Conservation (phyloP, 2,113 vertebrate genomes). For the Terrapene triunguis region DNA sequence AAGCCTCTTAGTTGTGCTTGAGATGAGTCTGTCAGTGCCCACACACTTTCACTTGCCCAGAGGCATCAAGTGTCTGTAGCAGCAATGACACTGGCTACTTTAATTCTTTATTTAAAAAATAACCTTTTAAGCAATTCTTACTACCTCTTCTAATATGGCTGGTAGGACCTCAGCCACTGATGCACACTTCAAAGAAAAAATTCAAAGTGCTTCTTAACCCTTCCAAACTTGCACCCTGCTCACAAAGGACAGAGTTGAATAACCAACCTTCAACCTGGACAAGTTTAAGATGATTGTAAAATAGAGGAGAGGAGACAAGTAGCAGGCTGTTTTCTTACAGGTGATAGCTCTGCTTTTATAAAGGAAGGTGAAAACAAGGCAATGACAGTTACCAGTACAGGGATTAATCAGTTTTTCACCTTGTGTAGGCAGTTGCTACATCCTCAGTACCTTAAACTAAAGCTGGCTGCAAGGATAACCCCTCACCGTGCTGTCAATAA, state of each 20-base stretch:
- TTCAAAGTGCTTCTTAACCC: not conserved
- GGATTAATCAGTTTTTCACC: rapidly evolving
- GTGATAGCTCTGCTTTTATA: not conserved
- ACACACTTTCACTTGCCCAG: rapidly evolving
- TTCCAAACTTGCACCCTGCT: not conserved
- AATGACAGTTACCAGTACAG: not conserved
- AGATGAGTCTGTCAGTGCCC: not conserved
- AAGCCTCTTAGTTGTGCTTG: not conserved
- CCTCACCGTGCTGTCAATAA: not conserved
- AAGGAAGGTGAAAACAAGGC: not conserved
- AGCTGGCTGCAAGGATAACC: not conserved
- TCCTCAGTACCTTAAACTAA: not conserved
- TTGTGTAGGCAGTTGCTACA: not conserved
- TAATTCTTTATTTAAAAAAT: not conserved
- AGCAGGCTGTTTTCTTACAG: not conserved
- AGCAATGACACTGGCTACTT: not conserved
- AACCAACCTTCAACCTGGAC: not conserved
- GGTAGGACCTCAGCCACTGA: not conserved
- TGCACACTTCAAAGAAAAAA: not conserved
- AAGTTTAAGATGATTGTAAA: not conserved
- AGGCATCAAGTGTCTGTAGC: not conserved
- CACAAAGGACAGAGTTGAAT: not conserved
- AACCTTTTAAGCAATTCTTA: too few relatives aligned
- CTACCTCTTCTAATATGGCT: too few relatives aligned
- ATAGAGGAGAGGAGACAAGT: not conserved